These are phyloP conservation scores for Lagodon rhomboides DNA, from an alignment of 2,797 vertebrate species.

Conservation along the genomic window DNA sequence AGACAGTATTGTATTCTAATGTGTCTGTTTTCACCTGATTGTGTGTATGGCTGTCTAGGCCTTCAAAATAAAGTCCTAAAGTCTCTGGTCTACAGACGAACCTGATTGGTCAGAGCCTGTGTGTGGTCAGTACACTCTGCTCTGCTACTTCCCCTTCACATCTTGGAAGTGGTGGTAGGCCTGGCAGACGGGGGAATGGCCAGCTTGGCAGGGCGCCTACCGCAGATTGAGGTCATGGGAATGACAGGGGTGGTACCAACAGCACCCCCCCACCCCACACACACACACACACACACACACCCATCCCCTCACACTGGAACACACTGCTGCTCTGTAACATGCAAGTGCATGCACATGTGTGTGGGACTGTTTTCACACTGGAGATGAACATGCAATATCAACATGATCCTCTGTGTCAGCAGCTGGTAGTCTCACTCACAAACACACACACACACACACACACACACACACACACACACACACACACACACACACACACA, in stretches of 20 bases:
- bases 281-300: background rate
- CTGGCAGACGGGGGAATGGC: conserved; percentile 51
- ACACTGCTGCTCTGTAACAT: conserved; percentile 28
- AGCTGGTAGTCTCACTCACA: conserved; percentile 30
- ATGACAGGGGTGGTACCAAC: conserved; percentile 60
- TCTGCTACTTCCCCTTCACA: conserved; percentile 47
- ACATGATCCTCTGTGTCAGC: conserved; percentile 30
- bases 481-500: background rate
- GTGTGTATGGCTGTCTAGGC: background rate
- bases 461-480: conserved; percentile 1
- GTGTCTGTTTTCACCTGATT: background rate
- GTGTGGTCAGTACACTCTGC: conserved; percentile 29
- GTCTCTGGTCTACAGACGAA: background rate
- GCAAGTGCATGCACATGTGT: background rate
- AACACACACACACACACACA: background rate
- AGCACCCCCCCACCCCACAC: background rate
- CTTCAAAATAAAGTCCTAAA: too few species aligned
- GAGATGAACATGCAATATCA: conserved; percentile 28
- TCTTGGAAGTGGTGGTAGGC: conserved; percentile 42
- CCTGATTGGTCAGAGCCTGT: background rate
- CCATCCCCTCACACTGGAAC: conserved; percentile 14
- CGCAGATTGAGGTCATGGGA: conserved; percentile 75
- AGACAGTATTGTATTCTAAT: too few species aligned
- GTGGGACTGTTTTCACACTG: conserved; percentile 34
- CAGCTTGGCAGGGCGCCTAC: conserved; percentile 54